Conservation (phyloP, 1,140 invertebrate genomes). For the Nomia melanderi region DNA sequence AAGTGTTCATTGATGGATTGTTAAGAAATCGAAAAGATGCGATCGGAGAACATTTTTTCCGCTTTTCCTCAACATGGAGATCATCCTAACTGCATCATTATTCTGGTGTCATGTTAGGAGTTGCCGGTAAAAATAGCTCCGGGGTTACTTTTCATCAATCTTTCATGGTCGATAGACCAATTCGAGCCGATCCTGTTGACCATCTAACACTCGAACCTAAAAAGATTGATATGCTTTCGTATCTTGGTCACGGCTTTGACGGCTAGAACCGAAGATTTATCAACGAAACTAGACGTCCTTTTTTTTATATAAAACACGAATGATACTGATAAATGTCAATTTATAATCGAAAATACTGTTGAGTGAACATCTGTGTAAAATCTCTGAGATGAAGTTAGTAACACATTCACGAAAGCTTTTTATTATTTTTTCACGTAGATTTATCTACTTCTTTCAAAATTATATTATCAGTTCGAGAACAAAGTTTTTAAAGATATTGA, state of each 20-base stretch:
- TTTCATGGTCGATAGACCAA: constrained; percentile 3
- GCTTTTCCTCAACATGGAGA: background rate
- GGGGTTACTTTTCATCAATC: background rate
- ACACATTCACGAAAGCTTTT: too few species aligned
- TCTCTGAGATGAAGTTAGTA: too few species aligned
- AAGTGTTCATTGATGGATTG: too few species aligned
- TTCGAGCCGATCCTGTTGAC: background rate
- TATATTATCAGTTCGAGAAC: too few species aligned
- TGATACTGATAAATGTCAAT: too few species aligned
- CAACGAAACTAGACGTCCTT: constrained; percentile 12
- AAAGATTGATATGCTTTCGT: constrained; percentile 33
- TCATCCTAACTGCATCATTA: background rate
- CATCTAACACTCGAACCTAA: constrained; percentile 6
- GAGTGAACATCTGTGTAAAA: too few species aligned
- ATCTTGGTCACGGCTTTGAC: constrained; percentile 9
- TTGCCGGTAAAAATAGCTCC: background rate
- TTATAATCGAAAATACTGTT: too few species aligned
- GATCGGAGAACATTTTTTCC: too few species aligned
- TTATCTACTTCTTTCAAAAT: too few species aligned
- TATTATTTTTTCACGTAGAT: too few species aligned
- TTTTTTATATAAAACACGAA: constrained; percentile 6
- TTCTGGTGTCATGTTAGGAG: background rate
- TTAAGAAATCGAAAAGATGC: too few species aligned
- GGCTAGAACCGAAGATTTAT: constrained; percentile 40
- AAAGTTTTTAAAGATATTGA: too few species aligned